These are phyloP conservation scores for Aromia moschata DNA, from an alignment of 2,888 invertebrate species.

Conservation along the genomic window DNA sequence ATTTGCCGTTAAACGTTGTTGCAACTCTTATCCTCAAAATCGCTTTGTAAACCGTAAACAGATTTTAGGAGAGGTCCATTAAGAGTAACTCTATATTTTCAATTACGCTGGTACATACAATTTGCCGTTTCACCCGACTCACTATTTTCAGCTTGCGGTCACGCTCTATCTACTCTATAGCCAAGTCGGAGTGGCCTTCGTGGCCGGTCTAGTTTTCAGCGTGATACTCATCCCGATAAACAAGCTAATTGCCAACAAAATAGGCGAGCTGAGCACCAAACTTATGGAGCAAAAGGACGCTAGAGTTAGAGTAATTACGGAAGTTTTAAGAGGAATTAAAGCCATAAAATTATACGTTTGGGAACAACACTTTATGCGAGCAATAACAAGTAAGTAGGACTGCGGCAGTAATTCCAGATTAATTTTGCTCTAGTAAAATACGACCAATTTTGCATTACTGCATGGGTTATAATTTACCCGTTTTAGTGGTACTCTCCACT, in stretches of 20 bases:
- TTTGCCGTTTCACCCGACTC: neutral
- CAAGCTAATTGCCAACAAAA: constrained; percentile 87
- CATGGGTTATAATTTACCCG: neutral
- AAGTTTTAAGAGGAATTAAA: constrained; percentile 86
- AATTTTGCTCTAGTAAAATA: neutral
- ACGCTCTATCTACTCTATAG: constrained; percentile 84
- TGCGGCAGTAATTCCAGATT: neutral
- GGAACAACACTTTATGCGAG: constrained; percentile 86
- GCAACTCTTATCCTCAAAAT: no score
- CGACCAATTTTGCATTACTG: neutral
- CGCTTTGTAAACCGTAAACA: no score
- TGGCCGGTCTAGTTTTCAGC: constrained; percentile 89
- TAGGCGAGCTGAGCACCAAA: constrained; percentile 83
- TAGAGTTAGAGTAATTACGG: constrained; percentile 86
- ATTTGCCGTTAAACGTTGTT: no score
- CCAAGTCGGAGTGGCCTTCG: constrained; percentile 90
- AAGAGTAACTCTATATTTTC: no score
- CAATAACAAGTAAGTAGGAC: constrained; percentile 70
- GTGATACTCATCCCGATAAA: constrained; percentile 92
- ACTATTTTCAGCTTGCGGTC: constrained; percentile 73
- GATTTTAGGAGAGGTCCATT: no score
- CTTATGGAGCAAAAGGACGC: constrained; percentile 93
- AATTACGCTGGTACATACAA: neutral
- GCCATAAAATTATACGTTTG: constrained; percentile 93
- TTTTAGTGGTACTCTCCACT: no score